Base-by-base conservation (phyloP, 2,113 vertebrate species). In the Murina feae region DNA sequence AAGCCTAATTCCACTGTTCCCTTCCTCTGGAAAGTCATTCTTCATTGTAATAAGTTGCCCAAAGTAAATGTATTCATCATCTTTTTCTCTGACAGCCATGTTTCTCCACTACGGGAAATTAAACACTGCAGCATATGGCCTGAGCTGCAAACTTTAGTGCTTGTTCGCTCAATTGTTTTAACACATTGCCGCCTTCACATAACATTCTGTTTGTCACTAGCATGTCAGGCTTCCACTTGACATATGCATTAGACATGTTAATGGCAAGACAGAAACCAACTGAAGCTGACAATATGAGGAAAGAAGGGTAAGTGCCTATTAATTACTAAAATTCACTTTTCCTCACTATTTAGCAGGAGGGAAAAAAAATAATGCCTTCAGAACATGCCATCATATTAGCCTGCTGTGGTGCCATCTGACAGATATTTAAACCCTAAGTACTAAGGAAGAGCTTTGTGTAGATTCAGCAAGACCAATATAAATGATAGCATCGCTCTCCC, bases 11-110 rank as follows among this genome's bases (percentile, higher is more conserved):
- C 98, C 96, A 96, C 97, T 95, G 93, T 97, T 98, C 97, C 89
- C 96, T 97, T 98, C 97, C 97, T 97, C 97, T 96, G 97, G 98
- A 98, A 98, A 98, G 98, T 97, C 98, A 98, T 98, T 98, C 98
- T 98, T 98, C 98, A 98, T 98, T 98, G 98, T 98, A 98, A 98
- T 98, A 98, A 98, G 98, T 98, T 98, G 97, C 98, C 98, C 98
- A 97, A 95, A 98, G 98, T 98, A 98, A 98, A 98, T 98, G 98
- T 98, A 98, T 98, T 98, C 98, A 98, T 98, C 98, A 98, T 98
- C 97, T 98, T 98, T 98, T 97, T 96, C 98, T 97, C 97, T 98
- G 98, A 98, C 98, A 98, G 97, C 97, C 98, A 97, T 97, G 96
- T 98, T 98, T 98, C 98, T 98, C 98, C 96, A 98, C 98, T 97